phyloP scores from a whole-genome alignment of 1,140 invertebrate species.

The Calycopis cecrops region DNA sequence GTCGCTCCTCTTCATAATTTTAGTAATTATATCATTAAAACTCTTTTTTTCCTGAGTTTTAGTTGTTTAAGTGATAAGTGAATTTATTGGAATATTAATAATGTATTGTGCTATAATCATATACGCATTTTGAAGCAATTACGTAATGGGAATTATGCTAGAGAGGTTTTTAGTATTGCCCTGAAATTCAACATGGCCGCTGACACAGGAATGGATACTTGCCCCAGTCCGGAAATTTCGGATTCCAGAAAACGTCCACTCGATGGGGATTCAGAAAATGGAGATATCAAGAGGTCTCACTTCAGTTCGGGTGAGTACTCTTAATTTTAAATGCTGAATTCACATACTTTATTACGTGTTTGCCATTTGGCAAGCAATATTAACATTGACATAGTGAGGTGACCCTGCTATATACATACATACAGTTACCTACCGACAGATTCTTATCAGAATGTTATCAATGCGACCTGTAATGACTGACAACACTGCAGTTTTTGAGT shows the following conservation, averaged over 20 bases:
- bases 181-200: slow-evolving; percentile 83
- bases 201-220: slow-evolving; percentile 88
- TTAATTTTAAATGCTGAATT: slow-evolving; percentile 28
- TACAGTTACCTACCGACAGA: slow-evolving; percentile 47
- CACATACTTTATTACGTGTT: slow-evolving; percentile 62
- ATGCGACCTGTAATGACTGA: slow-evolving; percentile 53
- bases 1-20: slow-evolving; percentile 68
- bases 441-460: slow-evolving; percentile 71
- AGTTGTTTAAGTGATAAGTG: slow-evolving; percentile 70
- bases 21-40: slow-evolving; percentile 62
- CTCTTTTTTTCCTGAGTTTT: slow-evolving; percentile 53
- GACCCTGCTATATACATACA: slow-evolving; percentile 41
- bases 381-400: slow-evolving; percentile 66
- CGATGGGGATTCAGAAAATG: slow-evolving; percentile 90
- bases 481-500: slow-evolving; percentile 27
- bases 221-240: slow-evolving; percentile 86
- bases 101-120: slow-evolving; percentile 62
- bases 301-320: slow-evolving; percentile 86
- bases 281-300: slow-evolving; percentile 90
- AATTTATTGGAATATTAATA: slow-evolving; percentile 52
- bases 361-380: slow-evolving; percentile 59
- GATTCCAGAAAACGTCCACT: slow-evolving; percentile 91
- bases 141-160: slow-evolving; percentile 72
- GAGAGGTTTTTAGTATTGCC: slow-evolving; percentile 72
- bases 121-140: slow-evolving; percentile 67